Percentiles rank a stretch among this genome's conserved stretches.
Evolutionary conservation across 30 jellyfish, hydroid and myxozoan genomes (phyloP).

Genomic region (Aurelia coerulea): DNA sequence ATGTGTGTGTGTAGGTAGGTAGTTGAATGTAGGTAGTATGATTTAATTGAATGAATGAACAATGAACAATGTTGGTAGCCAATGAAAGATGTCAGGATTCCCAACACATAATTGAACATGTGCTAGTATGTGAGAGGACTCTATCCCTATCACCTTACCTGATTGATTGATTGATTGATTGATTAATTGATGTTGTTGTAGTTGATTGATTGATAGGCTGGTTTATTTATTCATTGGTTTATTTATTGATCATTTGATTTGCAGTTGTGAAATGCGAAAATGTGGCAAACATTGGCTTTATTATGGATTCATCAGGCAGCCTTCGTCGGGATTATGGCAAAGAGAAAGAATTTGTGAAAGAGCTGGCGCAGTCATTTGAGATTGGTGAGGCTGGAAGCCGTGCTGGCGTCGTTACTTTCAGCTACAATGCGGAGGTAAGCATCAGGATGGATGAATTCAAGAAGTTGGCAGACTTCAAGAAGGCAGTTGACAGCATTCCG

Average conservation of each 20-base stretch:
- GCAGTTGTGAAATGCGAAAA: conserved; percentile 4
- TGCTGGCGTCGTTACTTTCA: conserved; percentile 52
- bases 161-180: not conserved
- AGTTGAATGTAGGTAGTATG: no score
- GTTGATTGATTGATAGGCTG: not conserved
- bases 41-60: no score
- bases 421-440: conserved; percentile 34
- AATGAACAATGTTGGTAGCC: no score
- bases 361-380: conserved; percentile 10
- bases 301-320: conserved; percentile 75
- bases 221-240: no score
- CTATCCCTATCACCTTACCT: no score
- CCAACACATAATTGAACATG: no score
- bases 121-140: no score
- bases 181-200: not conserved
- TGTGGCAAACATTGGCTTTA: conserved; percentile 44
- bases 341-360: conserved; percentile 65
- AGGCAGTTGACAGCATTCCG: conserved; percentile 51
- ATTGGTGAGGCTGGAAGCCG: conserved; percentile 10
- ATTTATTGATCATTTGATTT: not conserved
- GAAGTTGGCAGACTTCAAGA: not conserved
- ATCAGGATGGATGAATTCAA: conserved; percentile 27
- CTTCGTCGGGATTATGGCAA: conserved; percentile 47
- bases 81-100: no score
- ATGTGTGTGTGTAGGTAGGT: no score